Evolutionary conservation across 2,888 invertebrate species (phyloP).

Genomic region (Mactromeris polynyma): DNA sequence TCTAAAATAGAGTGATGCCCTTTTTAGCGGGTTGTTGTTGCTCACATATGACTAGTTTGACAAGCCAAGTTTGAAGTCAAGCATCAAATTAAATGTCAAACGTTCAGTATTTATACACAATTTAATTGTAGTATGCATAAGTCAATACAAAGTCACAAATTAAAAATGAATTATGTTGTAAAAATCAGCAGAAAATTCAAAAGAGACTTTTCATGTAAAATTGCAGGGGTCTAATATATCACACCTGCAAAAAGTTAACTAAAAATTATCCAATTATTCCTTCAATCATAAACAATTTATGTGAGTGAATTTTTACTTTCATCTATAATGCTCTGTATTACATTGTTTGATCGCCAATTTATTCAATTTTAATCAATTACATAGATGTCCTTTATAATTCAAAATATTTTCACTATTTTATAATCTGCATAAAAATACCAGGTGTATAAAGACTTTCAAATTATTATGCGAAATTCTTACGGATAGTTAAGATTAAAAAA

Average conservation of each 20-base stretch:
- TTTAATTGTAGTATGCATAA: neutral
- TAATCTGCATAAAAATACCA: neutral
- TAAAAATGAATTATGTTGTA: neutral
- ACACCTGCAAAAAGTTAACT: neutral
- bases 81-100: neutral
- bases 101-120: neutral
- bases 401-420: neutral
- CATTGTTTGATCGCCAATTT: neutral
- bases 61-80: neutral
- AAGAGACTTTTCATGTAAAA: neutral
- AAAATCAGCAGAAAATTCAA: neutral
- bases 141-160: neutral
- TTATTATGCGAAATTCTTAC: too few species aligned
- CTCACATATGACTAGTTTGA: neutral
- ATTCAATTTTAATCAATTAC: conserved; percentile 7
- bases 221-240: neutral
- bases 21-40: neutral
- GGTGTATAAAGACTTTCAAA: neutral
- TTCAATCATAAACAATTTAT: neutral
- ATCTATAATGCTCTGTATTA: neutral
- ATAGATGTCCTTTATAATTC: neutral
- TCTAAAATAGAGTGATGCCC: neutral
- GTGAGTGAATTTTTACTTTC: neutral
- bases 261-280: neutral
- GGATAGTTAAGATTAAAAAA: too few species aligned